Conservation (phyloP, 1,140 invertebrate species). For the Mactra quadrangularis region DNA sequence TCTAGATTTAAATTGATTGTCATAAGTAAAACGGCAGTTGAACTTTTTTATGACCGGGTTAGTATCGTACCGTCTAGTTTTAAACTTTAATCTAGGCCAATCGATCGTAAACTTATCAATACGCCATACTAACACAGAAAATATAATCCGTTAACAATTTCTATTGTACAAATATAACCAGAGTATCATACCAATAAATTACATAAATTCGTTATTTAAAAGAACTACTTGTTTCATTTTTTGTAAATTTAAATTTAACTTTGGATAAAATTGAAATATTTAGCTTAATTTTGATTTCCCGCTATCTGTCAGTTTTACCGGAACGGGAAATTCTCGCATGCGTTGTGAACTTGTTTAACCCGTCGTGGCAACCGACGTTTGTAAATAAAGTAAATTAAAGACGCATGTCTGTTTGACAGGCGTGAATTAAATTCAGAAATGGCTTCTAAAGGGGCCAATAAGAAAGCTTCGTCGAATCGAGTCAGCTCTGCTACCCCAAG, state of each 20-base stretch:
- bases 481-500: constrained; percentile 75
- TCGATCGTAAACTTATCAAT: neutral
- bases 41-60: too few relatives aligned
- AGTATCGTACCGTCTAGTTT: too few relatives aligned
- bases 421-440: constrained; percentile 62
- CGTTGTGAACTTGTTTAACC: constrained; percentile 64
- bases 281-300: constrained; percentile 27
- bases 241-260: neutral
- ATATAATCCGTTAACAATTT: neutral
- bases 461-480: constrained; percentile 72
- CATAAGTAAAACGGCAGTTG: too few relatives aligned
- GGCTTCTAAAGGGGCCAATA: constrained; percentile 77
- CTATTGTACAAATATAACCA: too few relatives aligned
- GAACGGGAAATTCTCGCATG: constrained; percentile 49
- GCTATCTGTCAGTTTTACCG: constrained; percentile 58
- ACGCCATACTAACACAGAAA: constrained; percentile 15
- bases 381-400: constrained; percentile 19
- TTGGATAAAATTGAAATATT: neutral
- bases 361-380: constrained; percentile 63
- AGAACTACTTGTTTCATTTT: too few relatives aligned
- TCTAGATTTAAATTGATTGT: too few relatives aligned
- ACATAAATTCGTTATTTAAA: too few relatives aligned
- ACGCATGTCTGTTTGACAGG: neutral
- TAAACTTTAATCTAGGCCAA: constrained; percentile 1
- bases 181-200: too few relatives aligned